These are phyloP conservation scores for Collichthys lucidus DNA, from an alignment of 2,113 vertebrate genomes.

Conservation along the genomic window DNA sequence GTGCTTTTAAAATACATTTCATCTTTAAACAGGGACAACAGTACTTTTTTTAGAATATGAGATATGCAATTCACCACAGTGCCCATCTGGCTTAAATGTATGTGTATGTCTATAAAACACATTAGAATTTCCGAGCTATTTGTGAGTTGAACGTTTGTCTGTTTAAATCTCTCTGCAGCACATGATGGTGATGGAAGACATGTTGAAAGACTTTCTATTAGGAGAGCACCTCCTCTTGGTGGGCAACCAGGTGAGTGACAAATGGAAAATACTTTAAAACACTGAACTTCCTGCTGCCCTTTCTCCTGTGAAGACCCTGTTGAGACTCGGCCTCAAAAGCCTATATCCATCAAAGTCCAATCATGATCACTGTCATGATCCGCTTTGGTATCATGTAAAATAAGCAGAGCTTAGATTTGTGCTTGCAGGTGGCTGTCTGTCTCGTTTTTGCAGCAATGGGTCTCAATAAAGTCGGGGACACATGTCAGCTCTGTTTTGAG, in stretches of 20 bases:
- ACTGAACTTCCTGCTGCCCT: background rate
- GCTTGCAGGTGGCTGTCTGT: background rate
- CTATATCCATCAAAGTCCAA: background rate
- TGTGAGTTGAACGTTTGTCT: background rate
- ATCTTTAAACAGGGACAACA: background rate
- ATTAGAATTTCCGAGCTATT: background rate
- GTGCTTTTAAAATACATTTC: background rate
- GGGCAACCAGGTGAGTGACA: conserved; percentile 93
- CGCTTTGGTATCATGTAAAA: background rate
- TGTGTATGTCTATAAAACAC: background rate
- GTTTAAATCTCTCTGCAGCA: conserved; percentile 85
- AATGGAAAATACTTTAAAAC: background rate
- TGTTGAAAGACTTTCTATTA: conserved; percentile 96
- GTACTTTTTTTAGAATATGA: background rate
- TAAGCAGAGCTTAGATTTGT: background rate
- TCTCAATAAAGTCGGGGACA: conserved; percentile 22
- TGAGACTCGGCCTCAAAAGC: background rate
- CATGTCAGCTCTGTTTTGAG: conserved; percentile 29
- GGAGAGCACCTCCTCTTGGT: conserved; percentile 97
- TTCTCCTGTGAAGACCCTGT: background rate
- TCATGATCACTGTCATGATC: background rate
- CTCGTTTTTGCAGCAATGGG: background rate
- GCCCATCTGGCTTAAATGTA: background rate
- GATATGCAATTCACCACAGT: background rate
- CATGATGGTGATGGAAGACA: conserved; percentile 96